phyloP scores from a whole-genome alignment of 2,888 invertebrate genomes.

The Reticulitermes lucifugus region DNA sequence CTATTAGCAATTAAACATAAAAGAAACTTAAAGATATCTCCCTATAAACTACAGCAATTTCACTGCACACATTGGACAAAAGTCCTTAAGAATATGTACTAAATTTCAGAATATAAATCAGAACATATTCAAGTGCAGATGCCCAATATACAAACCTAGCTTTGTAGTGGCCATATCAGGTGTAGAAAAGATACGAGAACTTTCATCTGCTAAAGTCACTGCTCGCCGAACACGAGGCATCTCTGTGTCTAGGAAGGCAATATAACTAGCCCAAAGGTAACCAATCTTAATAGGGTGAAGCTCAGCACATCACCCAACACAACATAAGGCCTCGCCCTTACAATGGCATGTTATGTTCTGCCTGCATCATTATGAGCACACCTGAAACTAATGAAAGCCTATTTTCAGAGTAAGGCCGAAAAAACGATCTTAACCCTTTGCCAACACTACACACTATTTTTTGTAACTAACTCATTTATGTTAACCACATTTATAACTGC shows the following conservation, averaged over 20 bases:
- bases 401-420: too few relatives aligned
- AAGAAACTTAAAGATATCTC: not conserved
- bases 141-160: slow-evolving; percentile 57
- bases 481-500: too few relatives aligned
- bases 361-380: not conserved
- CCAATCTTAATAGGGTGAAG: not conserved
- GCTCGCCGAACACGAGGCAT: slow-evolving; percentile 84
- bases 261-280: not conserved
- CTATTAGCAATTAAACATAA: not conserved
- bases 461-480: too few relatives aligned
- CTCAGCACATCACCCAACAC: slow-evolving; percentile 7
- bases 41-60: not conserved
- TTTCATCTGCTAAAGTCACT: slow-evolving; percentile 31
- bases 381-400: not conserved
- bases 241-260: not conserved
- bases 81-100: not conserved
- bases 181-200: slow-evolving; percentile 56
- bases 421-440: too few relatives aligned
- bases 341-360: not conserved
- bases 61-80: too few relatives aligned
- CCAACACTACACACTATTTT: too few relatives aligned
- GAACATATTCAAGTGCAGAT: not conserved
- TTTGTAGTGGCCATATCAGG: slow-evolving; percentile 69
- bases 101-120: not conserved
- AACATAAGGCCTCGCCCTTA: not conserved